These are phyloP conservation scores for Cataglyphis hispanica DNA, from an alignment of 1,140 invertebrate genomes.

Conservation along the genomic window DNA sequence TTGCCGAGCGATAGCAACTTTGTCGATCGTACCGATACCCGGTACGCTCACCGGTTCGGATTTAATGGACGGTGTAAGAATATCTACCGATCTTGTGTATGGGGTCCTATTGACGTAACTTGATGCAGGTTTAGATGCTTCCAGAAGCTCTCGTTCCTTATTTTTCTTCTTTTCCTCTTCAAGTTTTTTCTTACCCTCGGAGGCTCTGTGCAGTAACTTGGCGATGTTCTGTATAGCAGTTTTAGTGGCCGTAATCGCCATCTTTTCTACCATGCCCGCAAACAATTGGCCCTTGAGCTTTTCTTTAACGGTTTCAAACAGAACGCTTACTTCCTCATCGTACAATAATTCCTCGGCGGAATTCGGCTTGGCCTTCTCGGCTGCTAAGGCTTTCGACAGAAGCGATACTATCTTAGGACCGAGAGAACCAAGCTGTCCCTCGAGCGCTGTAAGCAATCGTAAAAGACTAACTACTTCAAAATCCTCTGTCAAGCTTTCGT, in stretches of 20 bases:
- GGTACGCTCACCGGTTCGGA: constrained; percentile 88
- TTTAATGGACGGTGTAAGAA: constrained; percentile 74
- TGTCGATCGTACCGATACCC: constrained; percentile 90
- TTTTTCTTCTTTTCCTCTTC: constrained; percentile 85
- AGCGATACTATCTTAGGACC: constrained; percentile 92
- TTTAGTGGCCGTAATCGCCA: constrained; percentile 88
- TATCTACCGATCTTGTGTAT: constrained; percentile 75
- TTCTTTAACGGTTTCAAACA: constrained; percentile 94
- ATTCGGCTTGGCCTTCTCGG: constrained; percentile 91
- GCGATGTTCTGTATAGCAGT: constrained; percentile 90
- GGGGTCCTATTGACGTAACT: constrained; percentile 76
- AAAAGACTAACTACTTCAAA: constrained; percentile 89
- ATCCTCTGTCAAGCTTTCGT: constrained; percentile 80
- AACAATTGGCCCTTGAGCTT: constrained; percentile 93
- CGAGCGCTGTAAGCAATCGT: constrained; percentile 91
- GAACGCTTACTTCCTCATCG: constrained; percentile 90
- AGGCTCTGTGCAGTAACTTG: constrained; percentile 89
- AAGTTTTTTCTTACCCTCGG: constrained; percentile 86
- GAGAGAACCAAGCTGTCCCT: constrained; percentile 92
- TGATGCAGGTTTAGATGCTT: constrained; percentile 73
- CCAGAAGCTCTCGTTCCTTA: constrained; percentile 76
- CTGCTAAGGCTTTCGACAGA: constrained; percentile 90
- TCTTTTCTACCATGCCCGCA: constrained; percentile 90
- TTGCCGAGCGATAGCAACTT: constrained; percentile 91
- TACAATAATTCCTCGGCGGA: constrained; percentile 91